phyloP scores from a whole-genome alignment of 2,113 vertebrate species.

The Ellobius talpinus region DNA sequence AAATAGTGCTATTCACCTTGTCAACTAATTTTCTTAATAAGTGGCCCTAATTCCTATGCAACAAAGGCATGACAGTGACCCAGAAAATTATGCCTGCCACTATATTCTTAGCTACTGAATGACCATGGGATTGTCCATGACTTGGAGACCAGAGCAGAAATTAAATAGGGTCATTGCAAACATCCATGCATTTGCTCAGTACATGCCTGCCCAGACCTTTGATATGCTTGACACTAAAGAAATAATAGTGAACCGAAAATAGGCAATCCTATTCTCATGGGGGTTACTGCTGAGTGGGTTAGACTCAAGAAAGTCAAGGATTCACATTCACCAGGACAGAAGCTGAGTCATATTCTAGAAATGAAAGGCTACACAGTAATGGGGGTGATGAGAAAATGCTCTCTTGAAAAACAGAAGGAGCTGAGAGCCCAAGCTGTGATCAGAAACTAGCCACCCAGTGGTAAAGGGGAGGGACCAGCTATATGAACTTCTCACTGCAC shows the following conservation, averaged over 20 bases:
- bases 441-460: neutral
- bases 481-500: neutral
- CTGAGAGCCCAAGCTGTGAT: neutral
- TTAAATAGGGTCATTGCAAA: conserved; percentile 21
- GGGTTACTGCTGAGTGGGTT: neutral
- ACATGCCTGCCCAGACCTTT: neutral
- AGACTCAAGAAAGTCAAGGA: neutral
- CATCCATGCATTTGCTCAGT: neutral
- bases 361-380: neutral
- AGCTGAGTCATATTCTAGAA: neutral
- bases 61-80: conserved; percentile 35
- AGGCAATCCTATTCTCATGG: neutral
- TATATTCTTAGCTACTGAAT: conserved; percentile 32
- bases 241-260: neutral
- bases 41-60: conserved; percentile 11
- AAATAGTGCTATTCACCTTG: conserved; percentile 41
- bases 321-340: neutral
- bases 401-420: neutral
- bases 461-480: neutral
- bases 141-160: conserved; percentile 19
- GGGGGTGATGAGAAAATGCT: neutral
- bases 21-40: conserved; percentile 63
- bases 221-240: neutral
- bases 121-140: neutral
- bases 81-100: neutral